Evolutionary conservation across 2,797 vertebrate species (phyloP).

Genomic region (Crocodylus rhombifer): DNA sequence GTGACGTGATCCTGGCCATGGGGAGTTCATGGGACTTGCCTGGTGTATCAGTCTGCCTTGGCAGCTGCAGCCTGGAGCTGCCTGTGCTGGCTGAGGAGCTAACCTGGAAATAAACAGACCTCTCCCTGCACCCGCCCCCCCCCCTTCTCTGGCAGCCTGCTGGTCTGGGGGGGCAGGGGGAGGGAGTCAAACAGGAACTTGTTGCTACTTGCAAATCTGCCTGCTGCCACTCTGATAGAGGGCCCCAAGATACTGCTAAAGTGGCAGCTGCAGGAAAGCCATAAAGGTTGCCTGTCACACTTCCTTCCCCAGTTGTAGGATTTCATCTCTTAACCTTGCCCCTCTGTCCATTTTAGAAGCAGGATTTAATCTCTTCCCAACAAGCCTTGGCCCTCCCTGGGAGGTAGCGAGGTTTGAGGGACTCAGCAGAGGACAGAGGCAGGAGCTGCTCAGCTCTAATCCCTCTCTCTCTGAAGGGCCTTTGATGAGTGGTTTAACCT

Average conservation of each 20-base stretch:
- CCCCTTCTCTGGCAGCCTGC: neutral
- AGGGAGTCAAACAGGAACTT: constrained; percentile 9
- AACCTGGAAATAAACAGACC: neutral
- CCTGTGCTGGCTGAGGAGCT: accelerated
- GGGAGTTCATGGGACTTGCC: constrained; percentile 71
- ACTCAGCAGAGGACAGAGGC: neutral
- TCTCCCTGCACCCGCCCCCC: constrained; percentile 1
- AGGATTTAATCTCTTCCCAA: neutral
- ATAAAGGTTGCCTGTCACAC: neutral
- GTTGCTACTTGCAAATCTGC: neutral
- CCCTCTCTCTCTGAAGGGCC: neutral
- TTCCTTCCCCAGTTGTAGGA: neutral
- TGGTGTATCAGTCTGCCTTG: constrained; percentile 35
- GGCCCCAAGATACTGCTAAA: neutral
- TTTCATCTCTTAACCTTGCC: neutral
- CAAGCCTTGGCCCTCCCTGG: accelerated
- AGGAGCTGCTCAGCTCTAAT: neutral
- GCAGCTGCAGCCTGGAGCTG: constrained; percentile 49
- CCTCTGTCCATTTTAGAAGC: neutral
- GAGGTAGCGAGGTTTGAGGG: neutral
- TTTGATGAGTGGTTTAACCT: neutral
- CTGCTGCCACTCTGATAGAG: accelerated
- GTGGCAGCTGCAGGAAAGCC: neutral
- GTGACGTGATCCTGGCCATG: constrained; percentile 64
- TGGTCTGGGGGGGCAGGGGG: constrained; percentile 34